These are phyloP conservation scores for Pogonognathellus flavescens DNA, from an alignment of 1,140 invertebrate species.

Conservation along the genomic window DNA sequence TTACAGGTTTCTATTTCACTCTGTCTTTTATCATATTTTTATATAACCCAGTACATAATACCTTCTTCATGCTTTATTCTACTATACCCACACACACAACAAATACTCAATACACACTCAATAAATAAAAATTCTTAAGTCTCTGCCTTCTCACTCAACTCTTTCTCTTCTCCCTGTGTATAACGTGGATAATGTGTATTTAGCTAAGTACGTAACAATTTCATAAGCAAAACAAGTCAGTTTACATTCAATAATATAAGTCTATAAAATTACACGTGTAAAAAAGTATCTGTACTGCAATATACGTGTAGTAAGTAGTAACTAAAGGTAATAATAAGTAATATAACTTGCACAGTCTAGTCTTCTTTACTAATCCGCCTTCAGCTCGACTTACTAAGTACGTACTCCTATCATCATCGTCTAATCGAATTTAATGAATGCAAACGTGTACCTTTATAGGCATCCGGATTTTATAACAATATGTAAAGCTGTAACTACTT, in stretches of 20 bases:
- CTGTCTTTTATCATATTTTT: not conserved
- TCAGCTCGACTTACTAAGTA: conserved; percentile 43
- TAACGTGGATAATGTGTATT: too few relatives aligned
- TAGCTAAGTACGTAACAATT: too few relatives aligned
- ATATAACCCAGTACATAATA: conserved; percentile 1
- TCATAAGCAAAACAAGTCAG: conserved; percentile 17
- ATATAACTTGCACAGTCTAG: not conserved
- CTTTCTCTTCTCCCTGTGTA: too few relatives aligned
- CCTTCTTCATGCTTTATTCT: too few relatives aligned
- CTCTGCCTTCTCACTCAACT: too few relatives aligned
- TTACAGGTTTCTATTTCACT: conserved; percentile 47
- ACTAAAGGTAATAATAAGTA: too few relatives aligned
- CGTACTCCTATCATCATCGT: not conserved
- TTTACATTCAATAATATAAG: not conserved
- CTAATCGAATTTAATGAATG: conserved; percentile 47
- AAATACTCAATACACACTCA: too few relatives aligned
- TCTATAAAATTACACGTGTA: not conserved
- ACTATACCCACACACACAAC: too few relatives aligned
- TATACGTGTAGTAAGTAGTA: too few relatives aligned
- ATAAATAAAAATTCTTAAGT: too few relatives aligned
- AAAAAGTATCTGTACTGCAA: too few relatives aligned
- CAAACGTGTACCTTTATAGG: not conserved
- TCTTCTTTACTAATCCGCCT: conserved; percentile 13
- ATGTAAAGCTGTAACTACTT: too few relatives aligned
- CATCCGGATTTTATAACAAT: not conserved